A percentile compares a stretch with the other conserved stretches of the same genome.
Conservation (phyloP, 2,113 vertebrate species). For the Tachysurus fulvidraco region DNA sequence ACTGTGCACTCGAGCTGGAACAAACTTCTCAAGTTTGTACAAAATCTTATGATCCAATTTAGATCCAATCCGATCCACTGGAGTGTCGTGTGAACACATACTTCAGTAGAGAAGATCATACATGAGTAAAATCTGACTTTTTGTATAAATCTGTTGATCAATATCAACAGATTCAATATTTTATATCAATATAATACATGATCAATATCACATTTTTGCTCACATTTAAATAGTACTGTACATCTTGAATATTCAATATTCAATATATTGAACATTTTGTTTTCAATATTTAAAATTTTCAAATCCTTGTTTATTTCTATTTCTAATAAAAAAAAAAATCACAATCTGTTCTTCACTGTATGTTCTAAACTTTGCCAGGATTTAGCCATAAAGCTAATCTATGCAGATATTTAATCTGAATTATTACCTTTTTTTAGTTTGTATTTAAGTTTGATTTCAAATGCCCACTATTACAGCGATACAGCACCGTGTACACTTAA, state of each 20-base stretch:
- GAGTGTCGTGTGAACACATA: no score
- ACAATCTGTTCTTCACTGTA: no score
- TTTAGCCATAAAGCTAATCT: no score
- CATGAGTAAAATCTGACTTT: background rate
- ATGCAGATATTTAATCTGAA: background rate
- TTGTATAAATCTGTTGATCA: background rate
- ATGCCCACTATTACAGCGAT: background rate
- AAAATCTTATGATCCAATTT: background rate
- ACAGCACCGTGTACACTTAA: background rate
- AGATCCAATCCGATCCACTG: no score
- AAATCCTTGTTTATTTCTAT: background rate
- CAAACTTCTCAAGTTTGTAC: background rate
- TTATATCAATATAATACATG: no score
- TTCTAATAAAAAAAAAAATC: no score
- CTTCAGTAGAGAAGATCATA: background rate
- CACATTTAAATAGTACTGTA: background rate
- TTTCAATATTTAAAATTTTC: background rate
- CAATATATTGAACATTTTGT: no score
- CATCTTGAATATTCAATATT: no score
- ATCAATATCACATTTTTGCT: background rate
- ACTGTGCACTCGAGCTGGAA: no score
- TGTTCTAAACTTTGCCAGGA: no score
- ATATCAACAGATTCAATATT: no score
- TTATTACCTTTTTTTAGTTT: background rate
- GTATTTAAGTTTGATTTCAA: background rate